Evolutionary conservation across 2,113 vertebrate genomes (phyloP).

Genomic region (Delphinus delphis): DNA sequence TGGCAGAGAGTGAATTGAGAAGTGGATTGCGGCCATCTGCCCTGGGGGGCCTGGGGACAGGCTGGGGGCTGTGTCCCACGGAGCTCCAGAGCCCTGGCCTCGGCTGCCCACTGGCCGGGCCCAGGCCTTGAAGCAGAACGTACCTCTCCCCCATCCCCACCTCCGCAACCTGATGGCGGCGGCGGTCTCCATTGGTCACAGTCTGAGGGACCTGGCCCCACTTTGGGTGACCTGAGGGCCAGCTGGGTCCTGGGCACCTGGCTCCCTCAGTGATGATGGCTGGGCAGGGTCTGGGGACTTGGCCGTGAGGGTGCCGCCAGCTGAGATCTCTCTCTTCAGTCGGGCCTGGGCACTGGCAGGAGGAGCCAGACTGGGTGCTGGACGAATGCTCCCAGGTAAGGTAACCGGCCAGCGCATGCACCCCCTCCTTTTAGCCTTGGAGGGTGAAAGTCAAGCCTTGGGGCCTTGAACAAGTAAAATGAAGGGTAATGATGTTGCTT

Average conservation of each 20-base stretch:
- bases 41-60: not conserved
- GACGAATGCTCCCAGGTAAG: not conserved
- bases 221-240: not conserved
- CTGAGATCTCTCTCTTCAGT: not conserved
- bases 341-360: not conserved
- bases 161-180: not conserved
- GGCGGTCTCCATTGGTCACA: not conserved
- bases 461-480: not conserved
- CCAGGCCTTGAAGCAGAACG: not conserved
- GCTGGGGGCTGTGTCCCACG: not conserved
- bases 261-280: too few species aligned
- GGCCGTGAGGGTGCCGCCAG: not conserved
- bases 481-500: not conserved
- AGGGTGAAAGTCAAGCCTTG: not conserved
- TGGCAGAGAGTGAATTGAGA: constrained; percentile 14
- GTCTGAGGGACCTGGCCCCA: not conserved
- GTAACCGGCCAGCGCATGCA: not conserved
- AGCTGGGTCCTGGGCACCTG: not conserved
- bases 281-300: not conserved
- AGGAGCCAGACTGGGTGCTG: not conserved
- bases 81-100: not conserved
- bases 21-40: rapidly evolving
- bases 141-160: not conserved
- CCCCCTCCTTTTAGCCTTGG: not conserved
- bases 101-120: rapidly evolving